Conservation (phyloP, 2,797 vertebrate species). For the Halcyon smyrnensis region DNA sequence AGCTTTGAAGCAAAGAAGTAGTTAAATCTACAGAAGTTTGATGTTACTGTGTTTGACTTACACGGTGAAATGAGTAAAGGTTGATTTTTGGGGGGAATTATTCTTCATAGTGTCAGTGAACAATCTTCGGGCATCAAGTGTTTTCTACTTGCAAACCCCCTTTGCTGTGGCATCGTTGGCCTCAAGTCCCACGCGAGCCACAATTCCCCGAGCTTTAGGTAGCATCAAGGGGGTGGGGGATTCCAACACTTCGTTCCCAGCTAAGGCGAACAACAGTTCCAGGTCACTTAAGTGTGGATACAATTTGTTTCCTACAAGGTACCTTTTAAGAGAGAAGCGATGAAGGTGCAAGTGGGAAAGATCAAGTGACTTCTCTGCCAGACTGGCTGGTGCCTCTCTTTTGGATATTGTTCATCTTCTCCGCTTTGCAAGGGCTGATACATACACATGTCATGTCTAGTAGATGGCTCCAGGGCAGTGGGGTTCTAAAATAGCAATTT, state of each 20-base stretch:
- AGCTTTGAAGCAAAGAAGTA: background rate
- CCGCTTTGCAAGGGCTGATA: background rate
- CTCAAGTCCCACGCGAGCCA: background rate
- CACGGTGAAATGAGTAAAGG: background rate
- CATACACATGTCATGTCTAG: background rate
- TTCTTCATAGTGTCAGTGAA: background rate
- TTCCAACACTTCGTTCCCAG: background rate
- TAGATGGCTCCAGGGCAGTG: background rate
- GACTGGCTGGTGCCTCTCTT: background rate
- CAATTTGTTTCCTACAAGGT: background rate
- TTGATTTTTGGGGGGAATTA: background rate
- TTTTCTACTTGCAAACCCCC: background rate
- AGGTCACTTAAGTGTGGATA: background rate
- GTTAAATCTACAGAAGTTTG: fast-evolving
- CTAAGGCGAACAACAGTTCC: background rate
- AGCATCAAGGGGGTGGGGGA: fast-evolving
- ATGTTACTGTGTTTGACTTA: background rate
- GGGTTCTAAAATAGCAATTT: background rate
- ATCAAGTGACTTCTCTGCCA: fast-evolving
- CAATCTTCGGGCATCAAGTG: background rate
- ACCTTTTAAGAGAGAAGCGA: background rate
- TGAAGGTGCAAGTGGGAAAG: background rate
- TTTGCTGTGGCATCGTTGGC: fast-evolving
- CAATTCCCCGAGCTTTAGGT: background rate
- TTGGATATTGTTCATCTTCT: background rate